Percentiles rank a stretch among this genome's conserved stretches.
Evolutionary conservation across 2,113 vertebrate genomes (phyloP).

Genomic region (Oplegnathus fasciatus): DNA sequence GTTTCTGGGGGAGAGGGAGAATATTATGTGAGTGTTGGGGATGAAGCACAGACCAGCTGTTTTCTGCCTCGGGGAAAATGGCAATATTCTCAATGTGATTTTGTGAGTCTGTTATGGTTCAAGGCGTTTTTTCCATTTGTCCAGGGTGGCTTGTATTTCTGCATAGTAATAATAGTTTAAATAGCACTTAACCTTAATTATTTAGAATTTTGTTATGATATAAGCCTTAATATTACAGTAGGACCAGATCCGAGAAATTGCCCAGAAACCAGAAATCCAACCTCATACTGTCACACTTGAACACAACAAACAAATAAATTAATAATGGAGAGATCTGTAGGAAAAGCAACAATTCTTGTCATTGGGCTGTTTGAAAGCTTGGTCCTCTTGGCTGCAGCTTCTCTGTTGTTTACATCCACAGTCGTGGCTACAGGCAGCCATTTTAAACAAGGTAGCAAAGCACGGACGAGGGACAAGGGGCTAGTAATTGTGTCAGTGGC

Average conservation of each 20-base stretch:
- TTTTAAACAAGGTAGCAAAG: conserved; percentile 70
- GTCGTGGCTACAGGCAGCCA: conserved; percentile 59
- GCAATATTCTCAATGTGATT: conserved; percentile 32
- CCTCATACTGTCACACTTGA: not conserved
- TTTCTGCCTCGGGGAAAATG: conserved; percentile 46
- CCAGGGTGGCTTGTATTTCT: not conserved
- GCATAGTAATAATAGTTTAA: not conserved
- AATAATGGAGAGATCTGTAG: not conserved
- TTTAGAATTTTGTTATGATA: not conserved
- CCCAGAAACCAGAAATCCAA: not conserved
- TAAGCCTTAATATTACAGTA: not conserved
- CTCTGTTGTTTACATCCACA: conserved; percentile 57
- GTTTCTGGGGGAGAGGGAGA: conserved; percentile 42
- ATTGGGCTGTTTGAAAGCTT: not conserved
- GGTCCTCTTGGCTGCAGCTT: conserved; percentile 26
- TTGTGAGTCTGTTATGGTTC: conserved; percentile 24
- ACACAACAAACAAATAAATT: conserved; percentile 10
- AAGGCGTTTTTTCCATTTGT: not conserved
- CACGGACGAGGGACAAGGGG: conserved; percentile 53
- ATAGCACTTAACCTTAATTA: not conserved
- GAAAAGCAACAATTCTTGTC: not conserved
- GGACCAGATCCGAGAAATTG: not conserved
- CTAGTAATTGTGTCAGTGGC: conserved; percentile 73
- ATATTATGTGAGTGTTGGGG: conserved; percentile 40
- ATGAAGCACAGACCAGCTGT: conserved; percentile 55